Evolutionary conservation across 2,888 invertebrate genomes (phyloP), one percentile per base, ranked within the genome.

Genomic region (Taphrorychus bicolor): DNA sequence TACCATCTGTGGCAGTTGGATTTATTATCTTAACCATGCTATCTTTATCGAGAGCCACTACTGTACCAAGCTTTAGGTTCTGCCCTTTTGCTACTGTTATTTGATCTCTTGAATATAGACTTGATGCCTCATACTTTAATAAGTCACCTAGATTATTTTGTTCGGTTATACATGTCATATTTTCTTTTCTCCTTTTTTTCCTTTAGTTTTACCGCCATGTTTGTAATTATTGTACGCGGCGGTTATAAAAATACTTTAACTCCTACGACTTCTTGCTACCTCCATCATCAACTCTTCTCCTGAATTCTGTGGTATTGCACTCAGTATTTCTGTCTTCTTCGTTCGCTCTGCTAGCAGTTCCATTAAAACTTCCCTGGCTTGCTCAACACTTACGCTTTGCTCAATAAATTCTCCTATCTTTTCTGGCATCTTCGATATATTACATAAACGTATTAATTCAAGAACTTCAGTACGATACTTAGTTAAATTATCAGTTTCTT

Each of bases 1-100:
- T 54, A 9, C 54, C 54, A 54, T 54, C 54, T 54, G 54, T 54
- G 23, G 54, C 54, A 54, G 54, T 54, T 54, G 54, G 54, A 54
- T 59, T 59, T 19, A 59, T 60, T 52, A 52, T 32, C 60, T 52
- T 52, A 18, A 52, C 19, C 14, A 32, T 52, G 51, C 9, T 48
- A 11, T 51, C 51, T 23, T 40, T 59, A 51, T 59, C 40, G 11
- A 17, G 48, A 23, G 21, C 59, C 4, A 59, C 51, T 5, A 51
- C 40, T 21, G 17, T 24, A 53, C 14, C 60, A 32, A 60, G 52
- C 40, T 42, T 51, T 7, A 24, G 19, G 14, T 52, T 40, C 19
- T 42, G 32, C 4, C 52, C 40, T 14, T 59, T 59, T 3, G 41
- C 48, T 48, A 40, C 49, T n/a, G 22, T 22, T 53, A 11, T 48